Evolutionary conservation across 2,888 invertebrate species (phyloP), one percentile per base, ranked within the genome.

Genomic region (Oeneis ivallda): DNA sequence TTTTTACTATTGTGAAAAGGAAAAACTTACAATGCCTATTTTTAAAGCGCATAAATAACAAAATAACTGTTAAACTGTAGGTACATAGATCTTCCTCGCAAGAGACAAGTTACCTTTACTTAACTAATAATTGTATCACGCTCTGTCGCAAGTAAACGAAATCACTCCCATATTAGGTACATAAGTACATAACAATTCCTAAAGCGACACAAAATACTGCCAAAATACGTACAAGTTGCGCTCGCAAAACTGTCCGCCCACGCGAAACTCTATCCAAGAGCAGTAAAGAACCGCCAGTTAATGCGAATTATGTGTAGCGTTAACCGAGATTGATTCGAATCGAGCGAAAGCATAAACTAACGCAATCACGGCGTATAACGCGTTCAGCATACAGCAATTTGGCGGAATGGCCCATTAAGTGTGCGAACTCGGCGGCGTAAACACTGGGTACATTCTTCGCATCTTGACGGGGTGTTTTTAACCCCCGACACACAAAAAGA

Each of bases 391-490:
- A 59, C 58, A 59, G 67, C 69, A 67, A 71, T 71, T 78, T 75
- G 71, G 68, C 68, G 64, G 60, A 69, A 70, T 65, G 65, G 68
- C 34, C 65, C 68, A 70, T 70, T 68, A 70, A 61, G 64, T 67
- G 60, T 64, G 62, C 37, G 59, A 49, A 63, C 69, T 64, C 69
- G 58, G 53, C 49, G 19, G 49, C 64, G 64, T 71, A 69, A 66
- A 65, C 63, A 77, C 77, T 50, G 41, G 26, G 13, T 64, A 41
- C 53, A 67, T 61, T 67, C 61, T 64, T 62, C 61, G 52, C 39
- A 26, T 66, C 32, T 61, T 67, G 62, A 26, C 15, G 34, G 41
- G 50, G 5, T 41, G 32, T 58, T 43, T 15, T 61, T 13, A n/a
- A n/a, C n/a, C n/a, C n/a, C n/a, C n/a, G n/a, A n/a, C n/a, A n/a